Conservation (phyloP, 2,888 invertebrate genomes). For the Diarsia rubi region DNA sequence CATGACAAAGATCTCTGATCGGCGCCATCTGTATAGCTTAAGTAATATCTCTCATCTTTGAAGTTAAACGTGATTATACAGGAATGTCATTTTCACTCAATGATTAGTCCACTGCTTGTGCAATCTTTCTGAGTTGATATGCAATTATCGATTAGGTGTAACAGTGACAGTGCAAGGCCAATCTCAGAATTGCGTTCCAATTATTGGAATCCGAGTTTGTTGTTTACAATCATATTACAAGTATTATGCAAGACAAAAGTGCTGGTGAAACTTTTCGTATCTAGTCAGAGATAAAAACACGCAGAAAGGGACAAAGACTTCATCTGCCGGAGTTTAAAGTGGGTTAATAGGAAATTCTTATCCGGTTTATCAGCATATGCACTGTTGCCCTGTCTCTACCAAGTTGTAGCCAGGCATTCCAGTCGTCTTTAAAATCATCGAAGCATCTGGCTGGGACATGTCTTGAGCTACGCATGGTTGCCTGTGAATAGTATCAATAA, state of each 20-base stretch:
- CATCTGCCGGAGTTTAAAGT: not conserved
- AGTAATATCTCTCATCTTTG: constrained; percentile 33
- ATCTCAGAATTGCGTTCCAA: not conserved
- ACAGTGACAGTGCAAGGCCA: not conserved
- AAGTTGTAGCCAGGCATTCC: not conserved
- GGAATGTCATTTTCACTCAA: constrained; percentile 26
- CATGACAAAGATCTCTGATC: constrained; percentile 45
- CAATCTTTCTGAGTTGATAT: constrained; percentile 23
- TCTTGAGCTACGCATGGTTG: not conserved
- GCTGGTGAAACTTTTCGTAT: not conserved
- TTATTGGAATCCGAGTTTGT: not conserved
- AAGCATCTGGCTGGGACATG: not conserved
- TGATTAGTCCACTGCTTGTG: constrained; percentile 3
- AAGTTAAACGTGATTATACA: constrained; percentile 32
- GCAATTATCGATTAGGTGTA: constrained; percentile 29
- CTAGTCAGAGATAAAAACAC: not conserved
- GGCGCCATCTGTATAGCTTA: constrained; percentile 40
- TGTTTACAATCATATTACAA: not conserved
- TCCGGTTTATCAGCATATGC: not conserved
- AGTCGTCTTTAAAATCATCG: not conserved
- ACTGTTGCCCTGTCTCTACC: not conserved
- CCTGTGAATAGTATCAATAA: not conserved
- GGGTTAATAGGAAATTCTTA: not conserved
- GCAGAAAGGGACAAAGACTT: not conserved
- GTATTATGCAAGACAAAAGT: not conserved